Conservation (phyloP, 2,113 vertebrate genomes). For the Grantiella picta region DNA sequence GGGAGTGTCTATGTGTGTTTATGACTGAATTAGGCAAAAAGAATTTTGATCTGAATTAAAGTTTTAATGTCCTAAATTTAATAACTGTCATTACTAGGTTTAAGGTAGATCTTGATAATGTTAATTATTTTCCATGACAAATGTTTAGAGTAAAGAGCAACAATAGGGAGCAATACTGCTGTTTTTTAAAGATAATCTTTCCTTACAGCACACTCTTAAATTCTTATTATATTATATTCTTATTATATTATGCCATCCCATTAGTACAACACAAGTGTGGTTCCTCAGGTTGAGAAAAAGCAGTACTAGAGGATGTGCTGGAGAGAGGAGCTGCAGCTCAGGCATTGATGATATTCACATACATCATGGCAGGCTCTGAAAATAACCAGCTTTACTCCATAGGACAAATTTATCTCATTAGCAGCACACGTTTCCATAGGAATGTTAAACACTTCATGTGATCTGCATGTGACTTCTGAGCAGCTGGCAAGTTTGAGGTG, state of each 20-base stretch:
- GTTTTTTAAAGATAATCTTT: not conserved
- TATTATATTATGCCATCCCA: not conserved
- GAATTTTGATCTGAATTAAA: not conserved
- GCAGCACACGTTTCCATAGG: not conserved
- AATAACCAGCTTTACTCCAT: not conserved
- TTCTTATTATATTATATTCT: not conserved
- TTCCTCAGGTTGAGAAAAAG: not conserved
- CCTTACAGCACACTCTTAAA: not conserved
- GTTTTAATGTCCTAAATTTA: not conserved
- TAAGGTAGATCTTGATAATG: not conserved
- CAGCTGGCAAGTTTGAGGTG: slow-evolving; percentile 7
- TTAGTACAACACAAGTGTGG: not conserved
- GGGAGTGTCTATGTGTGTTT: not conserved
- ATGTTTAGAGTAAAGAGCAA: not conserved
- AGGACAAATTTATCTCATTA: not conserved
- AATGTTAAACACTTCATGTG: not conserved
- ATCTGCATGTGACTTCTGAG: not conserved
- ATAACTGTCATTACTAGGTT: not conserved
- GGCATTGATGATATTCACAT: not conserved
- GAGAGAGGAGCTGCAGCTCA: not conserved
- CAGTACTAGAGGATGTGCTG: not conserved
- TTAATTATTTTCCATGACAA: not conserved
- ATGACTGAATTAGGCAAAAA: not conserved
- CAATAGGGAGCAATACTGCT: not conserved
- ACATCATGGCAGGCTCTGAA: not conserved